Conservation (phyloP, 2,888 invertebrate genomes). For the Pterostichus niger region DNA sequence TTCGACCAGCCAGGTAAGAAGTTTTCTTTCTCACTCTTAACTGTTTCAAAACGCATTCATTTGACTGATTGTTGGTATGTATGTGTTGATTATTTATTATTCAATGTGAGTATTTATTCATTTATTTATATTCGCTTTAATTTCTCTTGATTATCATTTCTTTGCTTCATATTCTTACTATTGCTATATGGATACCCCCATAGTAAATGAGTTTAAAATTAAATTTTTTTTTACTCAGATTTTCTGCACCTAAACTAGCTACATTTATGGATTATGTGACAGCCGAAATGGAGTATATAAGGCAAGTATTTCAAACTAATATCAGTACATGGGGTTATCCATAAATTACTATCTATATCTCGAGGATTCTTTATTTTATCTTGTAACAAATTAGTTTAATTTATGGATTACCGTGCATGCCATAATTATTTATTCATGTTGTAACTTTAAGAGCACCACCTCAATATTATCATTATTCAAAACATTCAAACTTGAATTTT, state of each 20-base stretch:
- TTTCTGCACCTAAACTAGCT: conserved; percentile 72
- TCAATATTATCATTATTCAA: no score
- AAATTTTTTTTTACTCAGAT: conserved; percentile 69
- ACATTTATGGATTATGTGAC: conserved; percentile 73
- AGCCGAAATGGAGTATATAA: conserved; percentile 72
- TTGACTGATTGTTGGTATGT: conserved; percentile 13
- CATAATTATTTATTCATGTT: conserved; percentile 20
- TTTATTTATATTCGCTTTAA: conserved; percentile 3
- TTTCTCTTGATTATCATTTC: conserved; percentile 22
- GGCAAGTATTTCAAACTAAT: conserved; percentile 69
- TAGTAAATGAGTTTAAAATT: conserved; percentile 64
- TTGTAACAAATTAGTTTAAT: conserved; percentile 63
- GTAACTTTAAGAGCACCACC: conserved; percentile 4
- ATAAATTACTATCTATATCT: conserved; percentile 64
- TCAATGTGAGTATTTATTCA: conserved; percentile 24
- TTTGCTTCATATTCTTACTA: conserved; percentile 39
- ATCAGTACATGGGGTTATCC: conserved; percentile 66
- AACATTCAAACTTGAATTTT: no score
- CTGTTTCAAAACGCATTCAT: not conserved
- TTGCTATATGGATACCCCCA: conserved; percentile 67
- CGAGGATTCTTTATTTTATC: conserved; percentile 58
- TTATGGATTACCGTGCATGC: conserved; percentile 66
- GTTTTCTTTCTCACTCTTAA: not conserved
- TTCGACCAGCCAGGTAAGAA: conserved; percentile 85
- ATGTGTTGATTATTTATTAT: not conserved